phyloP scores from a whole-genome alignment of 2,888 invertebrate genomes.

The Tholera decimalis region DNA sequence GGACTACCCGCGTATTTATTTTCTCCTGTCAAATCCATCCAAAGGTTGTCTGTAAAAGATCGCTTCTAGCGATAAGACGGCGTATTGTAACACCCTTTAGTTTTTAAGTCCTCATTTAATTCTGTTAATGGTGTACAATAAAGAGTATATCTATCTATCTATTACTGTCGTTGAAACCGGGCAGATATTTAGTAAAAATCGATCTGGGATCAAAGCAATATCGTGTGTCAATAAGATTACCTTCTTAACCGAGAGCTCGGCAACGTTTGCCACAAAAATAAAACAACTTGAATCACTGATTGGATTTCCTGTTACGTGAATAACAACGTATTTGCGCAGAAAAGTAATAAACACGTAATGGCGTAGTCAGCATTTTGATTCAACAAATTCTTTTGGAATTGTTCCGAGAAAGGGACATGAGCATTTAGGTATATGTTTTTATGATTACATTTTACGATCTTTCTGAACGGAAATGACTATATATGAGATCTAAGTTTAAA shows the following conservation, averaged over 20 bases:
- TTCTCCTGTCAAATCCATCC: no score
- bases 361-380: conserved; percentile 12
- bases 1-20: no score
- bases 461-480: neutral
- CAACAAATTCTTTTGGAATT: conserved; percentile 5
- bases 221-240: conserved; percentile 6
- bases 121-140: no score
- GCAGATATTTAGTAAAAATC: neutral
- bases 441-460: neutral
- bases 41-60: no score
- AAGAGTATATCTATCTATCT: no score
- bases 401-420: conserved; percentile 1
- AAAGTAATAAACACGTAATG: conserved; percentile 32
- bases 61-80: no score
- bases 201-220: conserved; percentile 19
- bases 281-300: conserved; percentile 24
- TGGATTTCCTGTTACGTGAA: conserved; percentile 13
- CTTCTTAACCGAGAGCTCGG: conserved; percentile 4
- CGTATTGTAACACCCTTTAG: no score
- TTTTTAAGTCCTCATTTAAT: no score
- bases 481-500: no score
- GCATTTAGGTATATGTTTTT: neutral
- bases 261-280: conserved; percentile 18
- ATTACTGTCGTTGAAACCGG: conserved; percentile 1
- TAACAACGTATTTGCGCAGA: conserved; percentile 9